Base-by-base conservation (phyloP, 2,888 invertebrate genomes). In the Schrankia costaestrigalis region DNA sequence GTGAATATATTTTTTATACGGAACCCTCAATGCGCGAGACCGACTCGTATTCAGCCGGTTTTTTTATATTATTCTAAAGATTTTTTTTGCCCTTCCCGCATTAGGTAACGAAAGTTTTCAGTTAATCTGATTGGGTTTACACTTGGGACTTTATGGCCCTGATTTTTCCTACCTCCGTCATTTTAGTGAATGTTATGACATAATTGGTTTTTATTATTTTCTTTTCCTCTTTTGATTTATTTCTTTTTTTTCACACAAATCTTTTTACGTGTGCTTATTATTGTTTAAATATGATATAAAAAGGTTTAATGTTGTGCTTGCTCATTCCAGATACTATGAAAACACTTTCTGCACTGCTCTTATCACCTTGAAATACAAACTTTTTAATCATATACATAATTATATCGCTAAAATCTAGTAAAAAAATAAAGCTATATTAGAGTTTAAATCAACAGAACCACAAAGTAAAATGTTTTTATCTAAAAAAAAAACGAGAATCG, bases 121-220 rank as follows among this genome's bases (percentile, higher is more conserved):
- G 38, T 47, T 42, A 34, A 50, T 50, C 47, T 41, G 53, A 51
- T 56, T 53, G 48, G 38, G 35, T 22, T 36, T 41, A 26, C 41
- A 45, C 53, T 47, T 31, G 41, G 45, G 41, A 39, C 35, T 45
- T 42, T 38, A 35, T 25, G 9, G 26, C 22, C 33, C 32, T 44
- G 49, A 46, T 54, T 55, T 52, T 43, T 40, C 10, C 37, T 24
- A 8, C 25, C 35, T 36, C 18, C 41, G 36, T 45, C 44, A 44
- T 50, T 41, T 51, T 47, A 42, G 48, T 37, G 31, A 54, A 39
- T 31, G 41, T 36, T 39, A 43, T 40, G 18, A 31, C 19, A n/a
- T 13, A 19, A 45, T 42, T 37, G 41, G 44, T 46, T 35, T 52
- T 35, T 42, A 19, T 36, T 34, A n/a, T 31, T 35, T 37, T 39